Conservation (phyloP, 2,113 vertebrate species). For the Entelurus aequoreus region DNA sequence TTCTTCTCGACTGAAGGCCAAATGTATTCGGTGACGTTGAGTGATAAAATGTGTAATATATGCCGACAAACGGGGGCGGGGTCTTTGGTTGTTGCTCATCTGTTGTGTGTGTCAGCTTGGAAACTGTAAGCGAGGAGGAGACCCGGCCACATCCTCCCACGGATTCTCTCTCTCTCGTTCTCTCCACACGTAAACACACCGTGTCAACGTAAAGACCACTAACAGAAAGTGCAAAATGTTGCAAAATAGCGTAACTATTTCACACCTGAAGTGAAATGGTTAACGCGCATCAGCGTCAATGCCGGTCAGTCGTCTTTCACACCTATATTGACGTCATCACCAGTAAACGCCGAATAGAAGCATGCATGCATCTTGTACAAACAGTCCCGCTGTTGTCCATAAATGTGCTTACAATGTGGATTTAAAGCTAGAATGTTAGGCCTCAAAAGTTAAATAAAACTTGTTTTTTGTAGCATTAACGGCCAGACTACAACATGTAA, state of each 20-base stretch:
- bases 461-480: too few relatives aligned
- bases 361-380: slow-evolving; percentile 28
- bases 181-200: neutral
- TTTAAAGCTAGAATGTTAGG: neutral
- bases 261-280: slow-evolving; percentile 18
- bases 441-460: neutral
- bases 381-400: slow-evolving; percentile 48
- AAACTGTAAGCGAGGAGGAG: slow-evolving; percentile 60
- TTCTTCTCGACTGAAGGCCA: neutral
- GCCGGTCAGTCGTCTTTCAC: slow-evolving; percentile 31
- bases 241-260: slow-evolving; percentile 5
- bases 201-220: neutral
- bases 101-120: slow-evolving; percentile 44
- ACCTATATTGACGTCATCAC: slow-evolving; percentile 12
- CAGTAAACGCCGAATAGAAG: neutral
- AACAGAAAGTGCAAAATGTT: too few relatives aligned
- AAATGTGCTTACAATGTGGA: neutral
- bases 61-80: neutral
- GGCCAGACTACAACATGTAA: too few relatives aligned
- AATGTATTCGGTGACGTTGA: neutral
- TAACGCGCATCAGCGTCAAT: slow-evolving; percentile 22
- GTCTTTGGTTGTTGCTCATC: slow-evolving; percentile 40
- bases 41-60: slow-evolving; percentile 42
- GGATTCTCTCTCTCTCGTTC: slow-evolving; percentile 61
- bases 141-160: slow-evolving; percentile 55